phyloP scores from a whole-genome alignment of 2,113 vertebrate genomes.

The Halichoeres trimaculatus region DNA sequence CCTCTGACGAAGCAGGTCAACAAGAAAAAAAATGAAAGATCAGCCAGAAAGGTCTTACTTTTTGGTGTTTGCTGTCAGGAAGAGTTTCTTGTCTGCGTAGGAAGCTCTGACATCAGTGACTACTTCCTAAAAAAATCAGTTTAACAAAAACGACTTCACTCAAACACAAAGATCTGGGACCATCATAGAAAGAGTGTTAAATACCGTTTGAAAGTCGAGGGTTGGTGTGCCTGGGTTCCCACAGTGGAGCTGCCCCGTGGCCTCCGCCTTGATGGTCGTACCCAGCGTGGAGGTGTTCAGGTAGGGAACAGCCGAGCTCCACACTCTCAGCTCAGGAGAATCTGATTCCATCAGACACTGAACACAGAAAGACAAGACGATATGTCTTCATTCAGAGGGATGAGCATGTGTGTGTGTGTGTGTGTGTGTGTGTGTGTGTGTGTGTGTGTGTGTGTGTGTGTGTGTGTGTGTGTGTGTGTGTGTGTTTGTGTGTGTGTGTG shows the following conservation, averaged over 20 bases:
- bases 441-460: no score
- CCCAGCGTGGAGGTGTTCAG: slow-evolving; percentile 78
- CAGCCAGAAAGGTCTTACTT: slow-evolving; percentile 72
- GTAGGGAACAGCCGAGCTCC: slow-evolving; percentile 77
- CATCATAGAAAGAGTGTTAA: neutral
- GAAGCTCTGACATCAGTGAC: slow-evolving; percentile 71
- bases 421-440: no score
- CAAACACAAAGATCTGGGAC: neutral
- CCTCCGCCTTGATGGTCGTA: slow-evolving; percentile 57
- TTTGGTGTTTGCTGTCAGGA: slow-evolving; percentile 28
- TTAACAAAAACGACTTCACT: neutral
- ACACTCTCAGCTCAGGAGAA: slow-evolving; percentile 76
- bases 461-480: no score
- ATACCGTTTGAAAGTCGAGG: slow-evolving; percentile 84
- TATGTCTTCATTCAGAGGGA: no score
- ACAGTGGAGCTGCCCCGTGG: slow-evolving; percentile 71
- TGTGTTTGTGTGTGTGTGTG: no score
- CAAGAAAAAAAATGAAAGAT: no score
- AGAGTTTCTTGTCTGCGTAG: slow-evolving; percentile 85
- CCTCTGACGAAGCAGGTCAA: no score
- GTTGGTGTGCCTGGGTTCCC: slow-evolving; percentile 6
- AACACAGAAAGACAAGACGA: slow-evolving; percentile 7
- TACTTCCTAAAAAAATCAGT: slow-evolving; percentile 71
- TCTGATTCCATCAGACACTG: slow-evolving; percentile 71
- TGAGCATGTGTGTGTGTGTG: no score